Conservation (phyloP, 2,113 vertebrate genomes). For the Pseudorasbora parva region DNA sequence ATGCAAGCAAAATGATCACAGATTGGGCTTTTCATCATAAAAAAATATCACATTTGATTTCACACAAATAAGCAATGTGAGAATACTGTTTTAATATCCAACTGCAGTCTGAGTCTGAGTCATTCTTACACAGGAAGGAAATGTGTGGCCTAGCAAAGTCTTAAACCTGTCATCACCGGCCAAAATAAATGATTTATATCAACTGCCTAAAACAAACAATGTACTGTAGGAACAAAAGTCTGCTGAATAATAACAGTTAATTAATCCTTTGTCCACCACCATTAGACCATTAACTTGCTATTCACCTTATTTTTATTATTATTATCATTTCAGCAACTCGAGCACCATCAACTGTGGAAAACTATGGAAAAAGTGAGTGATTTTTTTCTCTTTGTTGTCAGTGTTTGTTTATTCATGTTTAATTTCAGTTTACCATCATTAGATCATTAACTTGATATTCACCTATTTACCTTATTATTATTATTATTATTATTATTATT, state of each 20-base stretch:
- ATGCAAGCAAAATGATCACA: background rate
- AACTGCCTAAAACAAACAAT: background rate
- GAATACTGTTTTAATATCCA: background rate
- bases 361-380: background rate
- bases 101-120: background rate
- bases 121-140: slow-evolving; percentile 1
- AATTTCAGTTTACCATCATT: background rate
- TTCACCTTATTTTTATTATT: background rate
- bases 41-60: background rate
- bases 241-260: background rate
- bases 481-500: background rate
- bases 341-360: accelerated
- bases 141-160: background rate
- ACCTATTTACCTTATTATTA: too few species aligned
- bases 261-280: background rate
- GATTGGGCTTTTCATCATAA: too few species aligned
- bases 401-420: background rate
- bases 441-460: too few species aligned
- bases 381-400: background rate
- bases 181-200: background rate
- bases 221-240: background rate
- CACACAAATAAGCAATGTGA: background rate
- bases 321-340: background rate
- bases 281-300: background rate
- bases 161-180: background rate